Evolutionary conservation across 2,888 invertebrate species (phyloP).

Genomic region (Gastrophysa polygoni): DNA sequence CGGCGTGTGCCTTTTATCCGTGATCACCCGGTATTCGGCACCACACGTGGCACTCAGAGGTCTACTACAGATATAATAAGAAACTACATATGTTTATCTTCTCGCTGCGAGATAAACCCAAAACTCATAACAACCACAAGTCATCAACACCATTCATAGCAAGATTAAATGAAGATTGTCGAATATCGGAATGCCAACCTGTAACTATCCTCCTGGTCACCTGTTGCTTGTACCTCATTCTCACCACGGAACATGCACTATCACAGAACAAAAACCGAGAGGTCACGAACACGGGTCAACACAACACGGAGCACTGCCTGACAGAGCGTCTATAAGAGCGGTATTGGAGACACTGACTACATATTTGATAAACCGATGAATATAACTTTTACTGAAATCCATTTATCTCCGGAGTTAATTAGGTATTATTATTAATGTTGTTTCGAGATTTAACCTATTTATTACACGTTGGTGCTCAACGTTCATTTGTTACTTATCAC

Average conservation of each 20-base stretch:
- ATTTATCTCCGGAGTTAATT: conserved; percentile 41
- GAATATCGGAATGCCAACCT: conserved; percentile 25
- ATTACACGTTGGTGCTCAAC: conserved; percentile 27
- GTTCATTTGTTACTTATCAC: conserved; percentile 19
- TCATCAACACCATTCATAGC: not conserved
- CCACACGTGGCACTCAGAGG: not conserved
- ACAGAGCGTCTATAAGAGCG: conserved; percentile 23
- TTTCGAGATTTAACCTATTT: conserved; percentile 31
- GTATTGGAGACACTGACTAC: conserved; percentile 40
- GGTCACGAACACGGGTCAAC: conserved; percentile 41
- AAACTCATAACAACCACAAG: not conserved
- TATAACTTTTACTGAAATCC: conserved; percentile 42
- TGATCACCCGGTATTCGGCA: not conserved
- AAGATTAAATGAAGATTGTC: not conserved
- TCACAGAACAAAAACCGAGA: conserved; percentile 25
- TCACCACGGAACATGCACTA: conserved; percentile 26
- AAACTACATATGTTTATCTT: not conserved
- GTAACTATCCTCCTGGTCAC: conserved; percentile 45
- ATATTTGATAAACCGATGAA: conserved; percentile 41
- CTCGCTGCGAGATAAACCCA: not conserved
- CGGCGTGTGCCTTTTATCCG: no score
- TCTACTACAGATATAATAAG: not conserved
- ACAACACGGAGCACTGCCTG: conserved; percentile 37
- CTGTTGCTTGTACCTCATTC: conserved; percentile 48
- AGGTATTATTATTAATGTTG: conserved; percentile 26